These are phyloP conservation scores for Pao palembangensis DNA, from an alignment of 2,113 vertebrate genomes.

Conservation along the genomic window DNA sequence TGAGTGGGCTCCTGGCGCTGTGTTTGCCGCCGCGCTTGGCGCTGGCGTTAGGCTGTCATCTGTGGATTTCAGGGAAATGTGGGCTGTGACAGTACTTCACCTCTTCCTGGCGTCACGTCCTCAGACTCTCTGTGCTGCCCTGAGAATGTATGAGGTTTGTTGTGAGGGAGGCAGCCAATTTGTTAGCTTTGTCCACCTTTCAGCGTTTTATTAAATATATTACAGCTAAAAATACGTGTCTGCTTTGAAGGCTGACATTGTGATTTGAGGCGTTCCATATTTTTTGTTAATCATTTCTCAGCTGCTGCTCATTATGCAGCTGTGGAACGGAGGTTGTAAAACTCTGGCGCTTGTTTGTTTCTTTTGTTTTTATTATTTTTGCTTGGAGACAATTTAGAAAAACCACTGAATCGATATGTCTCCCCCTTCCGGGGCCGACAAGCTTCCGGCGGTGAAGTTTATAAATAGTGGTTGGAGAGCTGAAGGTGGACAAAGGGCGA, in stretches of 20 bases:
- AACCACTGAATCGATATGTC: conserved; percentile 13
- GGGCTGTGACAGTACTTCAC: not conserved
- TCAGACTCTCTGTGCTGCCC: conserved; percentile 7
- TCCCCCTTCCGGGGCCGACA: conserved; percentile 24
- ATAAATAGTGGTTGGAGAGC: conserved; percentile 46
- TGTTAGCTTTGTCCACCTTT: conserved; percentile 52
- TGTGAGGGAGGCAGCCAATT: conserved; percentile 27
- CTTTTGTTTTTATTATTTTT: not conserved
- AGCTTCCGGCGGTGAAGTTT: conserved; percentile 30
- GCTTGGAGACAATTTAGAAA: not conserved
- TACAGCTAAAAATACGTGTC: conserved; percentile 42
- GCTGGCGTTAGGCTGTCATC: not conserved
- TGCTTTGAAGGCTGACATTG: conserved; percentile 41
- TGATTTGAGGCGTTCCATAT: conserved; percentile 50
- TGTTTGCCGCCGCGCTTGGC: conserved; percentile 3
- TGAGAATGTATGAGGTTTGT: conserved; percentile 38
- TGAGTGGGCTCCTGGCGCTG: conserved; percentile 13
- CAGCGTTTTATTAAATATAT: conserved; percentile 34
- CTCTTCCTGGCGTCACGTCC: conserved; percentile 13
- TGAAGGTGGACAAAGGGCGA: conserved; percentile 26
- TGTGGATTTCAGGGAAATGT: conserved; percentile 4
- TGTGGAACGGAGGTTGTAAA: not conserved
- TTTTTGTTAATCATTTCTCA: conserved; percentile 43
- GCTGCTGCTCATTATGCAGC: not conserved
- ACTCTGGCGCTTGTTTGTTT: not conserved